Percentiles rank a stretch among this genome's conserved stretches.
phyloP scores from a whole-genome alignment of 2,888 invertebrate species.

The Endotricha flammealis region DNA sequence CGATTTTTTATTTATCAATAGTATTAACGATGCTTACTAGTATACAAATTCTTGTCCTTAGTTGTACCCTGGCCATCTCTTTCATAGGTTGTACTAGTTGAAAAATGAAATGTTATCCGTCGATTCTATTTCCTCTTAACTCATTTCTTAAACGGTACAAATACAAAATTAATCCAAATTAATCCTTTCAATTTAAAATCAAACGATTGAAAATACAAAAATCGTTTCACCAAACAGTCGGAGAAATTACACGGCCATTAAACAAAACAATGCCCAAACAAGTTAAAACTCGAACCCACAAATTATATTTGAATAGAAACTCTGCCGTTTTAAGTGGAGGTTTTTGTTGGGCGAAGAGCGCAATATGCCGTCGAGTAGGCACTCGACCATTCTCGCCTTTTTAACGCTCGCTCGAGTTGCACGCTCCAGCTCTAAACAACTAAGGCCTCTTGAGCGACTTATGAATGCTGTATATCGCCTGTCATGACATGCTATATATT shows the following conservation, averaged over 20 bases:
- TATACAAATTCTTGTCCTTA: too few relatives aligned
- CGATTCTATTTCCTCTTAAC: too few relatives aligned
- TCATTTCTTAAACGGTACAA: too few relatives aligned
- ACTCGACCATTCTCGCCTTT: conserved; percentile 42
- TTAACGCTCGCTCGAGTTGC: conserved; percentile 34
- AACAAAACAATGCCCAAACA: conserved; percentile 9
- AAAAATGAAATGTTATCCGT: too few relatives aligned
- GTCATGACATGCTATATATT: too few relatives aligned
- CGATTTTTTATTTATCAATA: too few relatives aligned
- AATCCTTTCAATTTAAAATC: too few relatives aligned
- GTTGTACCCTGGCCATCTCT: too few relatives aligned
- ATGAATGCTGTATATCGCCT: conserved; percentile 24
- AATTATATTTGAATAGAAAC: conserved; percentile 38
- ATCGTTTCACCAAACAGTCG: neutral
- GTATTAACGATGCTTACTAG: too few relatives aligned
- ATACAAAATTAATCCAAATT: too few relatives aligned
- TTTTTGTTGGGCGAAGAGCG: conserved; percentile 42
- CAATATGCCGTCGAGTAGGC: conserved; percentile 46
- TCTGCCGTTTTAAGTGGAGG: conserved; percentile 33
- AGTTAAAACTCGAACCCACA: conserved; percentile 14
- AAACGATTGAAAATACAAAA: too few relatives aligned
- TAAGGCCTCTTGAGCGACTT: conserved; percentile 48
- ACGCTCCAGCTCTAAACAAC: conserved; percentile 51
- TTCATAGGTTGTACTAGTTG: too few relatives aligned
- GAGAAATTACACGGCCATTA: conserved; percentile 6